Evolutionary conservation across 2,113 vertebrate genomes (phyloP).

Genomic region (Pogona vitticeps): DNA sequence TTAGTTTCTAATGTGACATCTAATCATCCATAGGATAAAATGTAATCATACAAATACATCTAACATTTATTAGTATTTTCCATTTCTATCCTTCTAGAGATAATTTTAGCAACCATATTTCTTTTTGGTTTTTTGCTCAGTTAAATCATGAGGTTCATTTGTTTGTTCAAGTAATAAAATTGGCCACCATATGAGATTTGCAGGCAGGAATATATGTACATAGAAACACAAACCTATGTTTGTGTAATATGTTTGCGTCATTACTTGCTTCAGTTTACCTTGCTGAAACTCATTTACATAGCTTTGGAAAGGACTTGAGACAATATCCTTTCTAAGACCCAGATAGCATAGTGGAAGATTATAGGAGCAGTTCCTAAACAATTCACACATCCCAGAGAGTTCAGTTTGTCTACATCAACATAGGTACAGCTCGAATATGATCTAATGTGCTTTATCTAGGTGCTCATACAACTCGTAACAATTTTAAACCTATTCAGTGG

Average conservation of each 20-base stretch:
- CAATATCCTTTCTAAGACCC: not conserved
- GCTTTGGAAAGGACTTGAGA: not conserved
- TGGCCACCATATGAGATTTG: slow-evolving; percentile 1
- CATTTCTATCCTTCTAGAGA: not conserved
- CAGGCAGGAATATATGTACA: not conserved
- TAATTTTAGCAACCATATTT: slow-evolving; percentile 31
- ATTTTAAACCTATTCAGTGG: not conserved
- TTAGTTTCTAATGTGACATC: slow-evolving; percentile 45
- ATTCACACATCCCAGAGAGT: not conserved
- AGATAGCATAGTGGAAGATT: not conserved
- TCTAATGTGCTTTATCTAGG: not conserved
- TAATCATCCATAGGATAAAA: slow-evolving; percentile 32
- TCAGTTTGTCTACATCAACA: not conserved
- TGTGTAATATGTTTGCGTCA: not conserved
- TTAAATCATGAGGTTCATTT: slow-evolving; percentile 32
- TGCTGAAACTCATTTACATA: slow-evolving; percentile 1
- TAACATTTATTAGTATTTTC: slow-evolving; percentile 53
- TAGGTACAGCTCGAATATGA: not conserved
- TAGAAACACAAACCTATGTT: not conserved
- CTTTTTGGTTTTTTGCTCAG: not conserved
- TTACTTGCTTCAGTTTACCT: not conserved
- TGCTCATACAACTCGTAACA: not conserved
- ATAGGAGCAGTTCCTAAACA: not conserved
- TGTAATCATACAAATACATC: slow-evolving; percentile 47
- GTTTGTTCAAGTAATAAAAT: slow-evolving; percentile 12